phyloP scores from a whole-genome alignment of 2,888 invertebrate species.

The Limnephilus rhombicus region DNA sequence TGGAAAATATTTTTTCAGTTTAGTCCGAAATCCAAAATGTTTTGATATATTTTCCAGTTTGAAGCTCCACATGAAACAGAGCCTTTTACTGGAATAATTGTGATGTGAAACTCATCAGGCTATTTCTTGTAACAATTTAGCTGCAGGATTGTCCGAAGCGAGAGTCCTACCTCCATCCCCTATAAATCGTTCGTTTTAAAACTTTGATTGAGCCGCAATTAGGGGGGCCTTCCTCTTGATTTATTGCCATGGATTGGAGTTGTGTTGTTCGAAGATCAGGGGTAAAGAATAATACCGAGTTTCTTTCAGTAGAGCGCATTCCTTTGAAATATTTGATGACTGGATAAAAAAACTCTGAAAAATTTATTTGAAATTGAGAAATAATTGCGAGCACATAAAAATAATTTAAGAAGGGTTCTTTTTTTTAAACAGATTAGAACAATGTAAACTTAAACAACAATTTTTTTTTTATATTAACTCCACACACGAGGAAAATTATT shows the following conservation, averaged over 20 bases:
- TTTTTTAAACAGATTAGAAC: too few relatives aligned
- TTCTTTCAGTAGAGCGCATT: not conserved
- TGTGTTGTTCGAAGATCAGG: not conserved
- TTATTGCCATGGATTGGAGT: conserved; percentile 53
- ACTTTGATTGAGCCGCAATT: conserved; percentile 64
- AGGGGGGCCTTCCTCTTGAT: conserved; percentile 55
- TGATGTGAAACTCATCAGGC: conserved; percentile 54
- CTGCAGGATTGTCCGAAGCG: conserved; percentile 45
- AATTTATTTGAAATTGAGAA: not conserved
- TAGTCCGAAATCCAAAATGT: not conserved
- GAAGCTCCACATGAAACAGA: not conserved
- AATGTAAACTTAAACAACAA: not conserved
- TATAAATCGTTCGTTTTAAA: conserved; percentile 63
- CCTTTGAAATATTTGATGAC: not conserved
- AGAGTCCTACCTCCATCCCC: conserved; percentile 8
- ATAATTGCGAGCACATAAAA: too few relatives aligned
- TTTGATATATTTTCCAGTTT: not conserved
- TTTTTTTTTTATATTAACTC: too few relatives aligned
- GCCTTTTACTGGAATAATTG: not conserved
- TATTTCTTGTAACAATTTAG: conserved; percentile 57
- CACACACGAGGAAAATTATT: too few relatives aligned
- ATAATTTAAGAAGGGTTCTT: too few relatives aligned
- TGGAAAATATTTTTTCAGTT: not conserved
- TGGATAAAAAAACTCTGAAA: not conserved
- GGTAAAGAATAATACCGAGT: not conserved